Evolutionary conservation across 2,888 invertebrate species (phyloP), one percentile per base, ranked within the genome.

Genomic region (Lasius platythorax): DNA sequence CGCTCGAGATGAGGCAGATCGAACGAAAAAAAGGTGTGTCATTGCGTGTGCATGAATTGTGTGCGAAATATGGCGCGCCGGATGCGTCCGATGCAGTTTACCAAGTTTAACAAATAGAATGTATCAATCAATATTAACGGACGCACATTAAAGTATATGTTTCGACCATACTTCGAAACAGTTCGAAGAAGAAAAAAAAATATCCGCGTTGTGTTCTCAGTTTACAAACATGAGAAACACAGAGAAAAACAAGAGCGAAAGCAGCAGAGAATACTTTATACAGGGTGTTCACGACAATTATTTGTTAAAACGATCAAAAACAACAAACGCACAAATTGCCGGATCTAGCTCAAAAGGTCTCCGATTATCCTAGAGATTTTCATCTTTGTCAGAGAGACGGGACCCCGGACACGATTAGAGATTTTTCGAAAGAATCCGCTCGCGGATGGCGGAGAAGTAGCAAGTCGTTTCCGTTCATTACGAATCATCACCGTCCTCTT

Each of bases 61-160:
- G 76, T 67, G 76, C 75, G 50, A 67, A 67, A 46, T 79, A 82
- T 43, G 64, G 46, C 66, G 66, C 64, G 66, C 74, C 64, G 82
- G 53, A 66, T 66, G 82, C 40, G 83, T 37, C 67, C 68, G 50
- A 67, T 43, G 28, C 28, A 28, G 23, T 64, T 66, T 61, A 56
- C 15, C 46, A 33, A 53, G 37, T 82, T 70, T 75, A 46, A 64
- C 75, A 40, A 56, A 33, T 43, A 61, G 75, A 63, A 46, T 15
- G 63, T 15, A 63, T 46, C 74, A 15, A 73, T 73, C 73, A 28
- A 46, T 63, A 46, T 64, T 40, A 74, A 61, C 30, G n/a, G 53
- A 53, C 53, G 53, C 53, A n/a, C 53, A 53, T 53, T 53, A 3
- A 53, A 53, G 4, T 67, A 43, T 40, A 23, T 23, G 40, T 40